Conservation (phyloP, 2,113 vertebrate species). For the Zootoca vivipara region DNA sequence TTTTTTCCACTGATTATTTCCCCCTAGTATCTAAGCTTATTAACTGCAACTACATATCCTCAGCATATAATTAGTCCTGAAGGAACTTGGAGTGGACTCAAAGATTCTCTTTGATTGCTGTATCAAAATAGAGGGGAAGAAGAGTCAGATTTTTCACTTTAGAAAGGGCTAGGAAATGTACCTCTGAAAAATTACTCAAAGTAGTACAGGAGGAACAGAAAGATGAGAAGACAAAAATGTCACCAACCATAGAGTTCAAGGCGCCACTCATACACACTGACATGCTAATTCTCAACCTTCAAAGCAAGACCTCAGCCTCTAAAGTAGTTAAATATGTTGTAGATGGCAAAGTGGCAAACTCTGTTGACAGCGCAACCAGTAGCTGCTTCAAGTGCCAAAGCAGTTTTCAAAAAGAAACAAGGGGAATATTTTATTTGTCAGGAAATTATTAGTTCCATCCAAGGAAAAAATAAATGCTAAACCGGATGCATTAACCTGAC, state of each 20-base stretch:
- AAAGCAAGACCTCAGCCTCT: constrained; percentile 7
- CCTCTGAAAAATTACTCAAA: constrained; percentile 12
- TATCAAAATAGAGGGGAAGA: constrained; percentile 7
- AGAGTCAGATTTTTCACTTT: not conserved
- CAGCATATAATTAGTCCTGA: constrained; percentile 71
- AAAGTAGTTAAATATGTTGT: not conserved
- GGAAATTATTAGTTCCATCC: not conserved
- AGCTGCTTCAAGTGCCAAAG: not conserved
- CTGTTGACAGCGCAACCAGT: accelerated
- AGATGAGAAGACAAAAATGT: constrained; percentile 2
- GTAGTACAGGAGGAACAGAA: constrained; percentile 15
- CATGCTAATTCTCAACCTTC: constrained; percentile 6
- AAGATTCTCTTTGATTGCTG: constrained; percentile 44
- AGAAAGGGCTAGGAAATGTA: constrained; percentile 1
- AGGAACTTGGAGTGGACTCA: constrained; percentile 65
- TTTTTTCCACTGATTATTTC: constrained; percentile 74
- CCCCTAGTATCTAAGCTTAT: constrained; percentile 78
- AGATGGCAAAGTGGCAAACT: not conserved
- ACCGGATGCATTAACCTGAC: not conserved
- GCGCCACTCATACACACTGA: accelerated
- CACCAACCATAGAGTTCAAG: not conserved
- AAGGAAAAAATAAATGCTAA: not conserved
- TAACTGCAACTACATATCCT: constrained; percentile 70
- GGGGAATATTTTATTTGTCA: not conserved
- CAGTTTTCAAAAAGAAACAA: not conserved